These are phyloP conservation scores for Decapterus maruadsi DNA, from an alignment of 2,797 vertebrate genomes.

Conservation along the genomic window DNA sequence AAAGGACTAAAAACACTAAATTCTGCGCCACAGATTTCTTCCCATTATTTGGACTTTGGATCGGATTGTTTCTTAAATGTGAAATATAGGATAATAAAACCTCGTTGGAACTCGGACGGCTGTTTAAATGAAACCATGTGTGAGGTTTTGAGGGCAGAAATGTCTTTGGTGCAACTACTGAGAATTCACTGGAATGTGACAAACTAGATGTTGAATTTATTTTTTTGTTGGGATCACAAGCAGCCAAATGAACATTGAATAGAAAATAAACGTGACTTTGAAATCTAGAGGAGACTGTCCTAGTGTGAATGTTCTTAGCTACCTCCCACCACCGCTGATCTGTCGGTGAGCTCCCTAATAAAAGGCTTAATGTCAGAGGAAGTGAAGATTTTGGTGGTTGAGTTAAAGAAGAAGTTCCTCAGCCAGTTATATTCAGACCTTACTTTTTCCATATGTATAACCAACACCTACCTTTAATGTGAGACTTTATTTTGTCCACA, in stretches of 20 bases:
- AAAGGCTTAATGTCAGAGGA: neutral
- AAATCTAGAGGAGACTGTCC: neutral
- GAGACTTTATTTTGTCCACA: neutral
- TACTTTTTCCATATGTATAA: neutral
- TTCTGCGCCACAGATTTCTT: neutral
- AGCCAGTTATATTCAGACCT: neutral
- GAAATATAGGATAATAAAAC: neutral
- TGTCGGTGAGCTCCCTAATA: neutral
- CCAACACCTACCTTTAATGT: neutral
- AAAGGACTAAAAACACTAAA: neutral
- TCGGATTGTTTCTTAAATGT: neutral
- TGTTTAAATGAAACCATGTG: slow-evolving; percentile 2
- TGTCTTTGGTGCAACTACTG: neutral
- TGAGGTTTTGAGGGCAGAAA: neutral
- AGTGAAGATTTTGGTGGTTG: neutral
- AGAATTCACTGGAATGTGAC: neutral
- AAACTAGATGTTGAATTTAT: neutral
- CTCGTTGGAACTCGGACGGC: neutral
- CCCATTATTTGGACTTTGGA: neutral
- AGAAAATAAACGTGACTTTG: neutral
- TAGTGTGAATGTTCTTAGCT: neutral
- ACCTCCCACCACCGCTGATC: neutral
- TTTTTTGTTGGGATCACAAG: neutral
- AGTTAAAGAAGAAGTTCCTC: slow-evolving; percentile 11
- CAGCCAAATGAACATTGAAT: neutral